These are phyloP conservation scores for Pharmacophagus antenor DNA, from an alignment of 2,888 invertebrate species.

Conservation along the genomic window DNA sequence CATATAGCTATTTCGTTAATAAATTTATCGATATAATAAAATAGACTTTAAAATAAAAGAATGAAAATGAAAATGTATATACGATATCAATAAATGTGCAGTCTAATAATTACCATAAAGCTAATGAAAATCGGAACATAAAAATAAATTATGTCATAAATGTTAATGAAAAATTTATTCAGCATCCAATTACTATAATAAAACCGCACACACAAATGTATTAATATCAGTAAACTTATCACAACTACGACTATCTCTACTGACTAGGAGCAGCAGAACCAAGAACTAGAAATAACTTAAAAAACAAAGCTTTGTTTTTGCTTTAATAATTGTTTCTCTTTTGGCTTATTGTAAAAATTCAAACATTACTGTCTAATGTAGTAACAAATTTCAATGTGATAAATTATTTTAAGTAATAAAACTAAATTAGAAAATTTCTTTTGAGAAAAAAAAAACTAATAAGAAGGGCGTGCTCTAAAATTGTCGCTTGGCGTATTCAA, in stretches of 20 bases:
- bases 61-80: background rate
- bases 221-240: background rate
- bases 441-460: background rate
- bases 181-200: background rate
- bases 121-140: background rate
- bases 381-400: too few species aligned
- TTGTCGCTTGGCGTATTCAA: background rate
- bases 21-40: background rate
- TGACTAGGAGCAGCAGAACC: too few species aligned
- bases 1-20: constrained; percentile 6
- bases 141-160: background rate
- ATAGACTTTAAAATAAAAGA: background rate
- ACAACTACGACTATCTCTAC: background rate
- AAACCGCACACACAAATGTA: background rate
- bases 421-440: background rate
- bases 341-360: background rate
- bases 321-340: background rate
- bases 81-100: background rate
- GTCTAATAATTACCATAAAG: background rate
- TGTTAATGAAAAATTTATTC: background rate
- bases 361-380: background rate
- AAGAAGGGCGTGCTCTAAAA: too few species aligned
- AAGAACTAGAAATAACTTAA: background rate
- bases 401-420: background rate
- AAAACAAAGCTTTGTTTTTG: background rate